Conservation (phyloP, 2,113 vertebrate genomes). For the Mus spicilegus region DNA sequence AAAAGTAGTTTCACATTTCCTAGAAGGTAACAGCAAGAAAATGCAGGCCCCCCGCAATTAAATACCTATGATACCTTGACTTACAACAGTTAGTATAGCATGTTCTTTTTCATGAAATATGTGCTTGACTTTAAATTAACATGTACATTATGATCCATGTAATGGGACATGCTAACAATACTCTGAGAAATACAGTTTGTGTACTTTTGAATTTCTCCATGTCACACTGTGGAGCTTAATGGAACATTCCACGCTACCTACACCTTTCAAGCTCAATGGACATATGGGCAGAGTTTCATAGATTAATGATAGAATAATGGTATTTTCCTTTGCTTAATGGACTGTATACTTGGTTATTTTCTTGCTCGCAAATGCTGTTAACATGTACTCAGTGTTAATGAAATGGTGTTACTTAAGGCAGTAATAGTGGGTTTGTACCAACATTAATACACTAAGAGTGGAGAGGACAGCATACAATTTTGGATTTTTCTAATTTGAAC, state of each 20-base stretch:
- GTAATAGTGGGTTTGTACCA: neutral
- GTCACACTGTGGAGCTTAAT: slow-evolving; percentile 64
- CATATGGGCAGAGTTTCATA: slow-evolving; percentile 64
- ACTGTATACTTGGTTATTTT: slow-evolving; percentile 69
- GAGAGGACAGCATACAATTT: neutral
- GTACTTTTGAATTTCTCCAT: slow-evolving; percentile 46
- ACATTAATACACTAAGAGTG: slow-evolving; percentile 6
- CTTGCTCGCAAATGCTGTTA: slow-evolving; percentile 62
- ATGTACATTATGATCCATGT: slow-evolving; percentile 40
- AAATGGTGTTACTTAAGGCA: slow-evolving; percentile 64
- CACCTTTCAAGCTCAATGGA: slow-evolving; percentile 57
- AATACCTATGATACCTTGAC: slow-evolving; percentile 17
- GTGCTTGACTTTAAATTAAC: slow-evolving; percentile 60
- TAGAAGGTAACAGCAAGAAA: neutral
- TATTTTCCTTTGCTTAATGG: slow-evolving; percentile 79
- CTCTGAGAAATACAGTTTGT: slow-evolving; percentile 61
- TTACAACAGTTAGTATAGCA: slow-evolving; percentile 34
- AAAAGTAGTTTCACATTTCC: slow-evolving; percentile 49
- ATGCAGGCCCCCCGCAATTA: neutral
- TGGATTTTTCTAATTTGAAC: slow-evolving; percentile 50
- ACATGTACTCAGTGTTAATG: slow-evolving; percentile 59
- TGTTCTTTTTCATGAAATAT: slow-evolving; percentile 35
- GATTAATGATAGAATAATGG: slow-evolving; percentile 77
- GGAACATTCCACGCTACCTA: slow-evolving; percentile 63
- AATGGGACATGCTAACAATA: slow-evolving; percentile 56